Base-by-base conservation (phyloP, 2,797 vertebrate species). In the Aythya fuligula region DNA sequence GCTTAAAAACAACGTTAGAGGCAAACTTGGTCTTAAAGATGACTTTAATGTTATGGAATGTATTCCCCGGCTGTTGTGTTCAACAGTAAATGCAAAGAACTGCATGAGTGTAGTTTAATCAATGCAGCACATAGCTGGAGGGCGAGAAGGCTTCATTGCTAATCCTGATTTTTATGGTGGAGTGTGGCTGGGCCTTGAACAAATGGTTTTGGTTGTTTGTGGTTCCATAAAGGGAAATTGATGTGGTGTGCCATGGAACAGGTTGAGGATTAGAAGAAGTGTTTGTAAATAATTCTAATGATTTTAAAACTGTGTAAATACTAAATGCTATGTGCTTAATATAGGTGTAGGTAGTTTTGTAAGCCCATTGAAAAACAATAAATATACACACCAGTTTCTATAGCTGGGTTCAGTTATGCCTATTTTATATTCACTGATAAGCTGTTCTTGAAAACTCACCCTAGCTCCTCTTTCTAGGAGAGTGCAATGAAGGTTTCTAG, bases 61-160 rank as follows among this genome's bases (percentile, higher is more conserved):
- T 25, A 13, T 51, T 41, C 17, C 3, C 0, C 36, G 10, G 8
- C 34, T 49, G 6, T 6, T 32, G 5, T 3, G 1, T 36, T 80
- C 32, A 62, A 34, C 2, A 1, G 43, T 53, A 54, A 65, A 16
- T 38, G 9, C 5, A 22, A 3, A 66, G 57, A 66, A 20, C 2
- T 7, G 18, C 7, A 30, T 19, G 6, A 80, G 9, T 3, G 2
- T 24, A 6, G 8, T 8, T 9, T 92, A 24, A 32, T 3, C 43
- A 54, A 7, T 13, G 13, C 8, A 41, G 11, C 27, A 3, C 0
- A 0, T 20, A n/a, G 14, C 12, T 34, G 12, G 12, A 34, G 32
- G 3, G 4, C 20, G 5, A 22, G 28, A 51, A 41, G 16, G 2
- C 27, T 76, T 77, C 0, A 0, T 9, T 72, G 14, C 14, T 38